phyloP scores from a whole-genome alignment of 2,888 invertebrate genomes.

The Dicyrtoma fusca region DNA sequence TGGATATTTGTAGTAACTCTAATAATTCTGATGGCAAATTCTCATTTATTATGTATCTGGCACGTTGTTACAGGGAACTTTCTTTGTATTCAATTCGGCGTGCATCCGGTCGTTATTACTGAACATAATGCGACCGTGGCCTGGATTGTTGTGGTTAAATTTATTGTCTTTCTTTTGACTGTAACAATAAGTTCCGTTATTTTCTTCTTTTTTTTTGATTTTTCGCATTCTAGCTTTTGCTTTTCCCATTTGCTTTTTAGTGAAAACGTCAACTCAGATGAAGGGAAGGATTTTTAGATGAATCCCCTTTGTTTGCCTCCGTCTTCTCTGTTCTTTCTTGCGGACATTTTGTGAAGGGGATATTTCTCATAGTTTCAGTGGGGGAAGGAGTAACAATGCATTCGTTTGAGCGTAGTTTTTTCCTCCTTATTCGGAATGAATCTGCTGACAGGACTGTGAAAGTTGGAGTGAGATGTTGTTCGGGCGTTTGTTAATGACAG shows the following conservation, averaged over 20 bases:
- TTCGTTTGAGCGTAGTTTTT: no score
- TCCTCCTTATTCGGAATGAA: no score
- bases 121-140: background rate
- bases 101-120: constrained; percentile 23
- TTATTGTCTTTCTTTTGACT: constrained; percentile 5
- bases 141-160: background rate
- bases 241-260: background rate
- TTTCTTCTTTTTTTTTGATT: constrained; percentile 17
- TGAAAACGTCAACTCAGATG: background rate
- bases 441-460: no score
- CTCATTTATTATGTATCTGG: background rate
- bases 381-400: no score
- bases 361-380: no score
- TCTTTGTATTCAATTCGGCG: constrained; percentile 23
- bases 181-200: background rate
- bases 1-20: no score
- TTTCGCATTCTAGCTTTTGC: constrained; percentile 6
- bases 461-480: no score
- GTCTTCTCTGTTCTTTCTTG: background rate
- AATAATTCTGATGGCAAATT: no score
- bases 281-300: background rate
- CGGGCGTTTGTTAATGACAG: no score
- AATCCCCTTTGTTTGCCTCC: background rate
- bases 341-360: background rate
- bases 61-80: constrained; percentile 6